Conservation (phyloP, 1,140 invertebrate genomes). For the Drosophila gunungcola region DNA sequence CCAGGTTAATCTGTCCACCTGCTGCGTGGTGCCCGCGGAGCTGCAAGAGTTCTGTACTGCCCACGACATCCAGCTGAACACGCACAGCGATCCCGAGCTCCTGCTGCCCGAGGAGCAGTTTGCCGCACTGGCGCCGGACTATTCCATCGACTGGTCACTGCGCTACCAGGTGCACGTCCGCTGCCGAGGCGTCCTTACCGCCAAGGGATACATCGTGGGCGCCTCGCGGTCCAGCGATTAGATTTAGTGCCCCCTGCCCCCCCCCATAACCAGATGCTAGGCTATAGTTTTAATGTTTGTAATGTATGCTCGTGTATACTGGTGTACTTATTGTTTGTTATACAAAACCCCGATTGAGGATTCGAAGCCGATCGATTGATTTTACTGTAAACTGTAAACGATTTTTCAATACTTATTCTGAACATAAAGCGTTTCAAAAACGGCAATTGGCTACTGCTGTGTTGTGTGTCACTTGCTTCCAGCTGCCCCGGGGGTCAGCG, state of each 20-base stretch:
- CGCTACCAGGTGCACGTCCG: slow-evolving; percentile 95
- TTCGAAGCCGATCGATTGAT: slow-evolving; percentile 53
- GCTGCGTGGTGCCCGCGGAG: slow-evolving; percentile 97
- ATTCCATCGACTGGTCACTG: slow-evolving; percentile 88
- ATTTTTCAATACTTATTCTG: slow-evolving; percentile 48
- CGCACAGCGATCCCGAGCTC: slow-evolving; percentile 97
- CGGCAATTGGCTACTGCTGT: slow-evolving; percentile 9
- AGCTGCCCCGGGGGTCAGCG: slow-evolving; percentile 24
- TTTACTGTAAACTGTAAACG: slow-evolving; percentile 69
- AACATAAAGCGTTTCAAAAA: slow-evolving; percentile 69
- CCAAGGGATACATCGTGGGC: slow-evolving; percentile 91
- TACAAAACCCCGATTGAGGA: slow-evolving; percentile 66
- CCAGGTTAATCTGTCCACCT: slow-evolving; percentile 97
- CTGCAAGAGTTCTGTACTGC: slow-evolving; percentile 95
- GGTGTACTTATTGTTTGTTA: slow-evolving; percentile 81
- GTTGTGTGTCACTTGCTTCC: slow-evolving; percentile 29
- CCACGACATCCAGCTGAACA: slow-evolving; percentile 96
- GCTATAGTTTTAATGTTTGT: slow-evolving; percentile 60
- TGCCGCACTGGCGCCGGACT: slow-evolving; percentile 57
- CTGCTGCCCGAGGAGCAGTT: slow-evolving; percentile 69
- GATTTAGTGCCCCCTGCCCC: slow-evolving; percentile 14
- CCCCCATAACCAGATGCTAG: slow-evolving; percentile 42
- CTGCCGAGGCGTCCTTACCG: slow-evolving; percentile 94
- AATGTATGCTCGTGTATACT: slow-evolving; percentile 48
- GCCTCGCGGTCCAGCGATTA: slow-evolving; percentile 59